A percentile compares a stretch with the other conserved stretches of the same genome.
Evolutionary conservation across 2,113 vertebrate genomes (phyloP).

Genomic region (Brachyistius frenatus): DNA sequence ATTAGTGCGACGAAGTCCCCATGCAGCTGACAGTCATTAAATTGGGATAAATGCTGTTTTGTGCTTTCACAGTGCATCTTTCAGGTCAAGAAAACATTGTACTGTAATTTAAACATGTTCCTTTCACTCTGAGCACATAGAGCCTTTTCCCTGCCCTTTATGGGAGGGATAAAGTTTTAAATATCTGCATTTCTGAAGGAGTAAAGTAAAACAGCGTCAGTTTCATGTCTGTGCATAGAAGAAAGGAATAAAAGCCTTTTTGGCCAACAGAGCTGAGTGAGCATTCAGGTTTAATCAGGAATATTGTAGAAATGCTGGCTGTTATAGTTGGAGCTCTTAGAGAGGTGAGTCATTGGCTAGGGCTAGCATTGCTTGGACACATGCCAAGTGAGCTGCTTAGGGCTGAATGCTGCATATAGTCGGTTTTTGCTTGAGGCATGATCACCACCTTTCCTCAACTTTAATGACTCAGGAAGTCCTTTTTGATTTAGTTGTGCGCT

Average conservation of each 20-base stretch:
- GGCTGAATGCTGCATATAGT: slow-evolving; percentile 51
- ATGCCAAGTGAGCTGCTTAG: slow-evolving; percentile 65
- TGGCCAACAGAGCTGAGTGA: slow-evolving; percentile 66
- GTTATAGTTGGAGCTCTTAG: slow-evolving; percentile 73
- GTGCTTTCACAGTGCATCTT: slow-evolving; percentile 20
- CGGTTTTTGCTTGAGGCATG: slow-evolving; percentile 47
- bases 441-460: slow-evolving; percentile 47
- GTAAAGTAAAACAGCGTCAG: slow-evolving; percentile 62
- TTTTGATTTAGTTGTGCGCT: slow-evolving; percentile 13
- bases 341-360: slow-evolving; percentile 79
- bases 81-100: slow-evolving; percentile 2
- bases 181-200: slow-evolving; percentile 44
- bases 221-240: slow-evolving; percentile 59
- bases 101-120: background rate
- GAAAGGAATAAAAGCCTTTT: slow-evolving; percentile 81
- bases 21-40: slow-evolving; percentile 44
- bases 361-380: slow-evolving; percentile 59
- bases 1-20: slow-evolving; percentile 42
- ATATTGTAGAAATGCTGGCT: slow-evolving; percentile 77
- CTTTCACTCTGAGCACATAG: background rate
- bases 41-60: slow-evolving; percentile 52
- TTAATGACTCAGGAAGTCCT: slow-evolving; percentile 48
- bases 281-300: slow-evolving; percentile 81
- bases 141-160: background rate
- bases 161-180: slow-evolving; percentile 19